A percentile compares a stretch with the other conserved stretches of the same genome.
Evolutionary conservation across 2,113 vertebrate species (phyloP).

Genomic region (Sinocyclocheilus rhinocerous): DNA sequence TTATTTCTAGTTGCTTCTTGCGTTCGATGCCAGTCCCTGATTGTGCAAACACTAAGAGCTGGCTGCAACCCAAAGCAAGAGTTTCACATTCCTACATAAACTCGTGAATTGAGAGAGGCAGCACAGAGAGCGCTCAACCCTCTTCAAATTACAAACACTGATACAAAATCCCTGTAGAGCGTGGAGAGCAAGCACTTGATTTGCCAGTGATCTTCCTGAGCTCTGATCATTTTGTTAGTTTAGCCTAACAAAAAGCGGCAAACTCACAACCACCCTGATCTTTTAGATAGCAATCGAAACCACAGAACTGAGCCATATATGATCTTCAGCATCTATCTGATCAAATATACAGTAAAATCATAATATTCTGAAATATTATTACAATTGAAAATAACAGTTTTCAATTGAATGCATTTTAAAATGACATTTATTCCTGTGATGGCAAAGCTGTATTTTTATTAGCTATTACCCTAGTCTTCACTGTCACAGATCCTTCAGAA

Average conservation of each 20-base stretch:
- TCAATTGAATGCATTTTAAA: not conserved
- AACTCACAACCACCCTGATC: not conserved
- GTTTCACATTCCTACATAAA: slow-evolving; percentile 26
- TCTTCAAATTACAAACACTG: slow-evolving; percentile 2
- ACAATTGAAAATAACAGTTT: not conserved
- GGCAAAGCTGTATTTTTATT: not conserved
- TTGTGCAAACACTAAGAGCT: slow-evolving; percentile 18
- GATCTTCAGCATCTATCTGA: not conserved
- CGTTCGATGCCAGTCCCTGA: slow-evolving; percentile 10
- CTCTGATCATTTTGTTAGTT: not conserved
- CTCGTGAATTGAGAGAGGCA: not conserved
- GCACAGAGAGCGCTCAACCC: not conserved
- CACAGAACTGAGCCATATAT: not conserved
- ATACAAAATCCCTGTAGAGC: not conserved
- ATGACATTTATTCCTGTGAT: not conserved
- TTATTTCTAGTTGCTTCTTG: slow-evolving; percentile 24
- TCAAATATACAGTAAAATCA: not conserved
- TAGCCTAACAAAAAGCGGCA: not conserved
- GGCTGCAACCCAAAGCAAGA: slow-evolving; percentile 8
- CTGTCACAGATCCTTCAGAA: not conserved
- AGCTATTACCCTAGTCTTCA: not conserved
- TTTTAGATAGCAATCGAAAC: not conserved
- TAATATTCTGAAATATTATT: not conserved
- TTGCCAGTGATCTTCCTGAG: not conserved
- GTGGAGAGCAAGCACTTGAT: not conserved